Base-by-base conservation (phyloP, 2,797 vertebrate species). In the Acipenser ruthenus region DNA sequence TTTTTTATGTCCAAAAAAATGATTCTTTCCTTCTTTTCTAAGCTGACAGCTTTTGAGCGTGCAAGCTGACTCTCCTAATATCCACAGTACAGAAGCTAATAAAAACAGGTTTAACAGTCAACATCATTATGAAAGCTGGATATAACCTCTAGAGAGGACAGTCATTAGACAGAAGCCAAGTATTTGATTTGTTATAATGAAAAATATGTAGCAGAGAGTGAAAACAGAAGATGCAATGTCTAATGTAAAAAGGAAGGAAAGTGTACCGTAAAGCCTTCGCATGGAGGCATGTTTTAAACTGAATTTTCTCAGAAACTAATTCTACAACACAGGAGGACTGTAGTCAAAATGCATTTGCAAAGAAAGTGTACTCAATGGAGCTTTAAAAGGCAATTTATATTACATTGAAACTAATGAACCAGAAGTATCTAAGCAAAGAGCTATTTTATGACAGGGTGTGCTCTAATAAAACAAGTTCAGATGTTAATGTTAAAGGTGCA, bases 351-450 rank as follows among this genome's bases (percentile, higher is more conserved):
- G 58, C 55, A 66, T 13, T 66, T 11, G 10, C 11, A 49, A 12
- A 69, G 15, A 55, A 51, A 53, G 61, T 69, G 18, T 52, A 10
- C 12, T 6, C n/a, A 64, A 64, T 64, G 47, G 2, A 55, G 59
- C 7, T 59, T 61, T 59, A 60, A 60, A 61, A 59, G 58, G 56
- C 37, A 37, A 18, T 53, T 50, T 56, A 65, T 69, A 23, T 12
- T n/a, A 8, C 65, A 58, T 59, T 12, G 10, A 3, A 50, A 6
- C 48, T 61, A 51, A 67, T 67, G 58, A 50, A n/a, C 15, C 18
- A 9, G 18, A 53, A 18, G 48, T 6, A 10, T 23, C 10, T 48
- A 15, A 66, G 48, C 12, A 48, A 58, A 58, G 7, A 15, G 6
- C 23, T 37, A 37, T 37, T 37, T 37, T 37, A 37, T 37, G 23